phyloP scores from a whole-genome alignment of 2,113 vertebrate genomes.

The Hippolais icterina region DNA sequence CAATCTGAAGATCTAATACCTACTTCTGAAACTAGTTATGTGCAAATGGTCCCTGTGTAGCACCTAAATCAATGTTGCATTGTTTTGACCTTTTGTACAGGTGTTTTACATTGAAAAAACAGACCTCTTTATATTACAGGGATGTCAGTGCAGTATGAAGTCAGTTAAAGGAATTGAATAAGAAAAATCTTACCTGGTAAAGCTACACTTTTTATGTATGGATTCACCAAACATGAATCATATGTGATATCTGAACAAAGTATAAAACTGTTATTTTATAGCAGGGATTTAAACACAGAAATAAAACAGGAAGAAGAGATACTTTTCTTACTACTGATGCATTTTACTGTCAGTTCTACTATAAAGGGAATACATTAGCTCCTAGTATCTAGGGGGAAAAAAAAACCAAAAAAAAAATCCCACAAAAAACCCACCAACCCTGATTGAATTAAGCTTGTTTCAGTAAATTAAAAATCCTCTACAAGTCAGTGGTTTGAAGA shows the following conservation, averaged over 20 bases:
- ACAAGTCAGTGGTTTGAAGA: background rate
- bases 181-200: background rate
- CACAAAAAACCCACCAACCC: too few species aligned
- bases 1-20: background rate
- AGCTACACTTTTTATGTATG: background rate
- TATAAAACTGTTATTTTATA: background rate
- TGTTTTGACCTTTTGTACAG: conserved; percentile 24
- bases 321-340: background rate
- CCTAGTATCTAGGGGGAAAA: background rate
- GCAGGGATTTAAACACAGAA: background rate
- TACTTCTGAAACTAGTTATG: background rate
- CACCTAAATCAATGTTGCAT: background rate
- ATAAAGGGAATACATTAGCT: background rate
- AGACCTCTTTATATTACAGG: background rate
- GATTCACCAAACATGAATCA: background rate
- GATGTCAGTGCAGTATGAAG: background rate
- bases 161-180: background rate
- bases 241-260: background rate
- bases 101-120: background rate
- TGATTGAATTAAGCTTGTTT: background rate
- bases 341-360: conserved; percentile 2
- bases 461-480: conserved; percentile 31
- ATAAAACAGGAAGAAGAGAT: background rate
- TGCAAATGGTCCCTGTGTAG: background rate
- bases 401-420: background rate